Conservation (phyloP, 2,888 invertebrate genomes). For the Xestia rhomboidea region DNA sequence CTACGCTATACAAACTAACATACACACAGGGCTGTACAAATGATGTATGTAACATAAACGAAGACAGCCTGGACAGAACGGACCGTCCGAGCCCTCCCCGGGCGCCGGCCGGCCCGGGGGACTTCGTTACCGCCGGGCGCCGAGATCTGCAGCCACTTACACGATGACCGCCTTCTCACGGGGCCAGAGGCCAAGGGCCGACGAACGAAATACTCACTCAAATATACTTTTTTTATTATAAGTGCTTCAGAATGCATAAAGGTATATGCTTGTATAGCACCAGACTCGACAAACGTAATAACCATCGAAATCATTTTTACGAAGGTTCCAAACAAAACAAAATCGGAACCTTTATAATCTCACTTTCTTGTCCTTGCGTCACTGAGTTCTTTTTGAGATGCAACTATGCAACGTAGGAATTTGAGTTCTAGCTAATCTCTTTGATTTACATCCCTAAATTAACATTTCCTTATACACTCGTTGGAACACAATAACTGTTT, state of each 20-base stretch:
- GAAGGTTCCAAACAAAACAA: neutral
- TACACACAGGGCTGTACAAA: slow-evolving; percentile 5
- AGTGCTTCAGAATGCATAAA: neutral
- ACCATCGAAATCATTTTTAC: neutral
- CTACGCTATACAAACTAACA: neutral
- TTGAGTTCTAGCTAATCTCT: neutral
- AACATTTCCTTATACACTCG: neutral
- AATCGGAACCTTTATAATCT: neutral
- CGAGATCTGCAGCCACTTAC: slow-evolving; percentile 66
- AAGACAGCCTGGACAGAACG: slow-evolving; percentile 29
- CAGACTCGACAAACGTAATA: too few relatives aligned
- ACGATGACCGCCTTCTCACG: slow-evolving; percentile 48
- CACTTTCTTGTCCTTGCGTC: neutral
- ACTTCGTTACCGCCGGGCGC: slow-evolving; percentile 67
- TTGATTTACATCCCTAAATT: neutral
- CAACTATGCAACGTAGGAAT: neutral
- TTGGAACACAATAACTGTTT: neutral
- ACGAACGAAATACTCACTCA: slow-evolving; percentile 24
- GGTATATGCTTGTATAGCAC: neutral
- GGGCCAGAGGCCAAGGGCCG: slow-evolving; percentile 20
- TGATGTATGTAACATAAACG: slow-evolving; percentile 44
- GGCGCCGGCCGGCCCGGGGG: slow-evolving; percentile 61
- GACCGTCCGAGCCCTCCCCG: slow-evolving; percentile 22
- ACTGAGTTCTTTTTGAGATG: neutral
- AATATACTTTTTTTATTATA: neutral